A percentile compares a stretch with the other conserved stretches of the same genome.
These are phyloP conservation scores for Siniperca obscura DNA, from an alignment of 2,797 vertebrate genomes.

Conservation along the genomic window DNA sequence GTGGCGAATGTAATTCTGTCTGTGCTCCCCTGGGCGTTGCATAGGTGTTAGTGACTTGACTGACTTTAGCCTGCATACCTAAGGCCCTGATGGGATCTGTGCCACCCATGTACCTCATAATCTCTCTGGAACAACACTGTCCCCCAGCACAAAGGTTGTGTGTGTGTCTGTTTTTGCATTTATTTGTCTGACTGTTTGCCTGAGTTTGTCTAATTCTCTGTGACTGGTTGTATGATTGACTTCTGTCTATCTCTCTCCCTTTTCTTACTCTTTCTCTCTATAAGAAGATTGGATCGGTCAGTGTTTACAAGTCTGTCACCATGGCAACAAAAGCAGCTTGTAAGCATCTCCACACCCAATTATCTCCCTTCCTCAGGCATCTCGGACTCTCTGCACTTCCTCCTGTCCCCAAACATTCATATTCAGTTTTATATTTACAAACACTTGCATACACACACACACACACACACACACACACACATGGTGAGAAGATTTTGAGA, in stretches of 20 bases:
- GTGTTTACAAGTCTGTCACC: slow-evolving; percentile 72
- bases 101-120: slow-evolving; percentile 70
- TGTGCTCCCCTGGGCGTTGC: slow-evolving; percentile 57
- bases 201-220: slow-evolving; percentile 38
- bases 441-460: slow-evolving; percentile 17
- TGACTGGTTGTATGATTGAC: slow-evolving; percentile 50
- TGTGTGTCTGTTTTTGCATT: slow-evolving; percentile 31
- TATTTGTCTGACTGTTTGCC: slow-evolving; percentile 39
- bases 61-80: slow-evolving; percentile 66
- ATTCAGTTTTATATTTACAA: slow-evolving; percentile 30
- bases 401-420: slow-evolving; percentile 51
- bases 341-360: slow-evolving; percentile 63
- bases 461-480: slow-evolving; percentile 20
- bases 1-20: slow-evolving; percentile 69
- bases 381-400: slow-evolving; percentile 56
- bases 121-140: slow-evolving; percentile 67
- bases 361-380: slow-evolving; percentile 75
- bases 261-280: slow-evolving; percentile 20
- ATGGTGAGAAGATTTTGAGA: slow-evolving; percentile 32
- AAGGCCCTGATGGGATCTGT: slow-evolving; percentile 68
- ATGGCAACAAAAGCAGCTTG: slow-evolving; percentile 65
- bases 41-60: slow-evolving; percentile 71
- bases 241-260: slow-evolving; percentile 47
- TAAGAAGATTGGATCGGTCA: slow-evolving; percentile 62
- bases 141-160: slow-evolving; percentile 36